Base-by-base conservation (phyloP, 2,797 vertebrate genomes). In the Argentina silus region DNA sequence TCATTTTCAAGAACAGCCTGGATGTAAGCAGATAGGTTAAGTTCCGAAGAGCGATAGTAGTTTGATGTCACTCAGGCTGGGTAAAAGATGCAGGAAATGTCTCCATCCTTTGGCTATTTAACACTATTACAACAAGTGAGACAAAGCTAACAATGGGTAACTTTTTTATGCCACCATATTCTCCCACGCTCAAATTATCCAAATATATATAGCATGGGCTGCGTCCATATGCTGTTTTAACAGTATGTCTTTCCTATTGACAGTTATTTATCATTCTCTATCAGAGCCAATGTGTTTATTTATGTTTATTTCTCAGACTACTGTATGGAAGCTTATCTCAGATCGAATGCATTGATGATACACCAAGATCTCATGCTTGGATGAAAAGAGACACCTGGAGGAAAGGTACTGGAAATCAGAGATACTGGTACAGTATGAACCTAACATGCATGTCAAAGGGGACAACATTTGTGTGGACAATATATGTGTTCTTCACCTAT, bases 91-190 rank as follows among this genome's bases (percentile, higher is more conserved):
- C 17, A 23, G 48, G 23, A 14, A 51, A 56, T 73, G 72, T 79
- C 76, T 75, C 61, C 69, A 73, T 71, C 69, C 71, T 53, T 69
- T 79, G 67, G 69, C 0, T 0, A 19, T 66, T 2, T 8, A 43
- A 21, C 69, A 57, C 47, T 67, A 75, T 17, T 70, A 60, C 74
- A 76, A 45, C 21, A 17, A 70, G 3, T 14, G 14, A 62, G 1
- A 21, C 14, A 50, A 55, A 2, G 57, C n/a, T 12, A 14, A 9
- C 2, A 36, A 14, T n/a, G 3, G 19, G 15, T 2, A 23, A 42
- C 42, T 47, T 14, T 19, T 19, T 8, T 15, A 51, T 44, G 17
- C 17, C 11, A 23, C n/a, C 27, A 56, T 1, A 15, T 14, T 7
- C 55, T n/a, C 15, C n/a, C 7, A 56, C 17, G 15, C n/a, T 56